Conservation (phyloP, 1,140 invertebrate species). For the Oreohelix idahoensis region DNA sequence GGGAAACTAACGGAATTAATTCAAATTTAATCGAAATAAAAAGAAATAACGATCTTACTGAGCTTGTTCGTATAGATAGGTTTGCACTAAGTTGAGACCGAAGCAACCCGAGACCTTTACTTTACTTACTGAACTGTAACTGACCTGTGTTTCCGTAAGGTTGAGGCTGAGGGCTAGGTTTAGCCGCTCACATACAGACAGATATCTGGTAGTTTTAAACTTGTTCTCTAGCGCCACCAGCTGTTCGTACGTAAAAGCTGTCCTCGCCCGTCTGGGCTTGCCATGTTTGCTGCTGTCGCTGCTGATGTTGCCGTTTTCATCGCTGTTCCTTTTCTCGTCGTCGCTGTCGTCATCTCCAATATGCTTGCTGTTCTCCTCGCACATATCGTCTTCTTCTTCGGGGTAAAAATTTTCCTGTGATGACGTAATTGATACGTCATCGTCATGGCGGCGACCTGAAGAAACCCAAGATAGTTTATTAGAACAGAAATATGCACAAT, state of each 20-base stretch:
- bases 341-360: constrained; percentile 45
- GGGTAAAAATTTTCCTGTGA: constrained; percentile 43
- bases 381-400: constrained; percentile 48
- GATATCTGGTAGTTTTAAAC: constrained; percentile 97
- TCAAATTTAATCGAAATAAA: too few relatives aligned
- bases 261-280: constrained; percentile 92
- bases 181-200: constrained; percentile 97
- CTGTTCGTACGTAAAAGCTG: constrained; percentile 99
- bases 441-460: constrained; percentile 15
- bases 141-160: constrained; percentile 93
- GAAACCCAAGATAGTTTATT: not conserved
- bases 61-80: too few relatives aligned
- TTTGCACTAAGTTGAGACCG: too few relatives aligned
- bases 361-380: constrained; percentile 42
- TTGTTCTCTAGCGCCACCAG: constrained; percentile 98
- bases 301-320: constrained; percentile 47
- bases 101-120: too few relatives aligned
- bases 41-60: too few relatives aligned
- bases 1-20: too few relatives aligned
- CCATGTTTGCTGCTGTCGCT: constrained; percentile 74
- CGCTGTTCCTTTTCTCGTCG: constrained; percentile 41
- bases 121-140: not conserved
- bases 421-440: constrained; percentile 36
- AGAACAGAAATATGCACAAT: too few relatives aligned
- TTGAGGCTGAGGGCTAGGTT: constrained; percentile 95